Percentiles rank a stretch among this genome's conserved stretches.
phyloP scores from a whole-genome alignment of 1,140 invertebrate genomes.

The Elysia chlorotica region DNA sequence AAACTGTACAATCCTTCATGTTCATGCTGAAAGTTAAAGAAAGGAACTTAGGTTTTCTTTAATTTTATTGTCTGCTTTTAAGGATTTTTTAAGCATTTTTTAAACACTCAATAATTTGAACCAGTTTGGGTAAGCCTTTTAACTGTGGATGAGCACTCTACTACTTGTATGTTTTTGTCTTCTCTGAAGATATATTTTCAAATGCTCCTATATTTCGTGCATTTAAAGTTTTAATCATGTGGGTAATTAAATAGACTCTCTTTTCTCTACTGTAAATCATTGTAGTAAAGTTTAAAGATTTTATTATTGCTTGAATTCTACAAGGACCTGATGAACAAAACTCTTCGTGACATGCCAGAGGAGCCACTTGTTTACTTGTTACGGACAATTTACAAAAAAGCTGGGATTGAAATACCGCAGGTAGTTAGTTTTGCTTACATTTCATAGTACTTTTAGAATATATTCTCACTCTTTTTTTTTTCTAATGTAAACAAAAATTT shows the following conservation, averaged over 20 bases:
- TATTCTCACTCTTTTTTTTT: background rate
- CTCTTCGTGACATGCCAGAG: slow-evolving; percentile 55
- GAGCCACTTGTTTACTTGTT: slow-evolving; percentile 52
- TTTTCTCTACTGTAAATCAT: background rate
- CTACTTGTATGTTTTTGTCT: too few species aligned
- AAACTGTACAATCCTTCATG: too few species aligned
- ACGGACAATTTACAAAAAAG: slow-evolving; percentile 48
- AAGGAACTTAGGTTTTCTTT: too few species aligned
- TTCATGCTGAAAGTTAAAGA: too few species aligned
- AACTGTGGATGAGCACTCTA: too few species aligned
- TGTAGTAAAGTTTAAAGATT: background rate
- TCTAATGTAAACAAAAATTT: background rate
- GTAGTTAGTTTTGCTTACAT: slow-evolving; percentile 24
- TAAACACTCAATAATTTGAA: too few species aligned
- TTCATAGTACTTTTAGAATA: background rate
- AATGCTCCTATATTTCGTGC: too few species aligned
- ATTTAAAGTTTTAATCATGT: background rate
- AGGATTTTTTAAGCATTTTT: too few species aligned
- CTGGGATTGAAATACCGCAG: slow-evolving; percentile 46
- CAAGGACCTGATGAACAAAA: slow-evolving; percentile 59
- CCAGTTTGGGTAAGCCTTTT: too few species aligned
- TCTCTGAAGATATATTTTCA: too few species aligned
- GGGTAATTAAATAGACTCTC: background rate
- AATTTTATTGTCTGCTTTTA: too few species aligned
- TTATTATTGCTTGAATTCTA: slow-evolving; percentile 29